Evolutionary conservation across 1,140 invertebrate genomes (phyloP).

Genomic region (Megathymus violae): DNA sequence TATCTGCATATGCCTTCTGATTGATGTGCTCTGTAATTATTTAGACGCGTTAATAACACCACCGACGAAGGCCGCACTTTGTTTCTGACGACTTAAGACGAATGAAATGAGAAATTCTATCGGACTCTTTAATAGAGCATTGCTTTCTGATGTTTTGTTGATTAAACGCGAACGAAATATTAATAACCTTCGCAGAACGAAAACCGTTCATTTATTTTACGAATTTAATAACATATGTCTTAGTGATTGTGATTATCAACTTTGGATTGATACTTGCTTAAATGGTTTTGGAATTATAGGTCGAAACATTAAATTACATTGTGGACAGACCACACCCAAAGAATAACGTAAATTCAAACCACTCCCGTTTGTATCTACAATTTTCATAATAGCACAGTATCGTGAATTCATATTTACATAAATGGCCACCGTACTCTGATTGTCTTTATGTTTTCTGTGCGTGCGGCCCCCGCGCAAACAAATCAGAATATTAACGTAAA

Average conservation of each 20-base stretch:
- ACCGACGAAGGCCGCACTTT: constrained; percentile 79
- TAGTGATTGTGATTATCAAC: no score
- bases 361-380: constrained; percentile 70
- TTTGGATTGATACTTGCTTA: constrained; percentile 15
- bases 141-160: constrained; percentile 79
- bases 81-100: constrained; percentile 82
- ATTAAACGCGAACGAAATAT: constrained; percentile 75
- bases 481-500: constrained; percentile 82
- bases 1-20: constrained; percentile 81
- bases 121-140: constrained; percentile 78
- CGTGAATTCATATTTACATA: constrained; percentile 80
- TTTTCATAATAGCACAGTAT: constrained; percentile 76
- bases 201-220: constrained; percentile 50
- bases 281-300: constrained; percentile 36
- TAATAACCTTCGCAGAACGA: constrained; percentile 53
- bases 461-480: constrained; percentile 73
- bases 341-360: constrained; percentile 67
- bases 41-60: constrained; percentile 84
- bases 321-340: constrained; percentile 58
- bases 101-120: constrained; percentile 83
- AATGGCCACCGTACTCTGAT: constrained; percentile 78
- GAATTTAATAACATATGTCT: constrained; percentile 52
- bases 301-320: constrained; percentile 47
- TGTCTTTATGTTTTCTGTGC: constrained; percentile 82
- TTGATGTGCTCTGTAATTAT: constrained; percentile 85